Percentiles rank a stretch among this genome's conserved stretches.
phyloP scores from a whole-genome alignment of 2,113 vertebrate species.

The Montifringilla adamsi region DNA sequence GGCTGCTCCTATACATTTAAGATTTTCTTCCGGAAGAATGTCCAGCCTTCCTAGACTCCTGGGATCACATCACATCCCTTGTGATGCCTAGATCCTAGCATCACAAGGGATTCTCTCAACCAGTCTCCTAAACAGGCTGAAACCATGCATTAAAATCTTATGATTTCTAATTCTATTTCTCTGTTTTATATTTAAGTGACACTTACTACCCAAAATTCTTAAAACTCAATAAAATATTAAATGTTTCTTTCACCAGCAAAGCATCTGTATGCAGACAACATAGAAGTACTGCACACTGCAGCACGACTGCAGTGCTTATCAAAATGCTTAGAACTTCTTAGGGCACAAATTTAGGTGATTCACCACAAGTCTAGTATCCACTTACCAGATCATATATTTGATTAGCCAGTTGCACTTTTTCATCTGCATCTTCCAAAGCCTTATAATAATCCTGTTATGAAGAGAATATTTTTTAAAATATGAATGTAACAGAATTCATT shows the following conservation, averaged over 20 bases:
- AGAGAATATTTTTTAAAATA: background rate
- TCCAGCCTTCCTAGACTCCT: background rate
- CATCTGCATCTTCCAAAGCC: constrained; percentile 96
- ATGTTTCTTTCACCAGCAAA: background rate
- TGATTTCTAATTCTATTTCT: background rate
- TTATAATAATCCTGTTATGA: constrained; percentile 93
- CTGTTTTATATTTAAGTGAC: background rate
- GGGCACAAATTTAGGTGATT: background rate
- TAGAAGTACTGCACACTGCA: background rate
- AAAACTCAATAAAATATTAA: background rate
- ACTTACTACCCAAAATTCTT: background rate
- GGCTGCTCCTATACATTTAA: background rate
- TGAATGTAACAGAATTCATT: background rate
- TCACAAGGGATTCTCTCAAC: background rate
- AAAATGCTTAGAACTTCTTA: background rate
- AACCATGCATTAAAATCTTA: background rate
- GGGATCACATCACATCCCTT: too few species aligned
- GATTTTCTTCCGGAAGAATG: background rate
- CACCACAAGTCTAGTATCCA: background rate
- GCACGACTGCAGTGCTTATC: background rate
- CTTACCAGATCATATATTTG: constrained; percentile 99
- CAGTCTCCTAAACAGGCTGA: background rate
- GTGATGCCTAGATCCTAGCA: too few species aligned
- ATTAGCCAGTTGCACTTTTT: constrained; percentile 98
- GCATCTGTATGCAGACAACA: background rate